phyloP scores from a whole-genome alignment of 2,113 vertebrate species.

The Cochlearius cochlearius region DNA sequence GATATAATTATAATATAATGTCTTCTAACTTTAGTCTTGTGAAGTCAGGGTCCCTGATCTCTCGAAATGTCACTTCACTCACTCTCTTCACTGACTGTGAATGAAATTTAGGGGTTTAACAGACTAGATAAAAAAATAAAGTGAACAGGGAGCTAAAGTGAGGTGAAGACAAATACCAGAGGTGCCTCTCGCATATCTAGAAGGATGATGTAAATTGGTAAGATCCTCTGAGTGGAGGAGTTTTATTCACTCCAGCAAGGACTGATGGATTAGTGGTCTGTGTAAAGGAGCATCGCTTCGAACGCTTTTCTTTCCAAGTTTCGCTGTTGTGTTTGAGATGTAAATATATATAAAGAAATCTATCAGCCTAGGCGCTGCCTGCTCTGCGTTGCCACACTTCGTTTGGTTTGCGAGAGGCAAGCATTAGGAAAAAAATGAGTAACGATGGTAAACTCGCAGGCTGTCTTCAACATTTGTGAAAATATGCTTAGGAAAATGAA shows the following conservation, averaged over 20 bases:
- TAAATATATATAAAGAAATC: background rate
- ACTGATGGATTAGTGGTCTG: background rate
- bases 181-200: background rate
- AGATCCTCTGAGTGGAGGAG: background rate
- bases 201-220: background rate
- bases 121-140: background rate
- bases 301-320: background rate
- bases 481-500: background rate
- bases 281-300: background rate
- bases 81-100: background rate
- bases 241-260: background rate
- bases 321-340: background rate
- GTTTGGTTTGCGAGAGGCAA: background rate
- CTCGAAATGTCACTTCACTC: background rate
- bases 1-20: no score
- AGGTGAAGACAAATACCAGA: background rate
- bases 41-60: background rate
- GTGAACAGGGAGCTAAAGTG: background rate
- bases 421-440: background rate
- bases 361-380: background rate
- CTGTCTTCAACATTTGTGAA: background rate
- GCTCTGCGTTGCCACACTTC: background rate
- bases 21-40: background rate
- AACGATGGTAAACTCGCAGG: background rate
- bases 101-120: background rate